Evolutionary conservation across 2,797 vertebrate species (phyloP), one percentile per base, ranked within the genome.

Genomic region (Tenualosa thibaudeaui): DNA sequence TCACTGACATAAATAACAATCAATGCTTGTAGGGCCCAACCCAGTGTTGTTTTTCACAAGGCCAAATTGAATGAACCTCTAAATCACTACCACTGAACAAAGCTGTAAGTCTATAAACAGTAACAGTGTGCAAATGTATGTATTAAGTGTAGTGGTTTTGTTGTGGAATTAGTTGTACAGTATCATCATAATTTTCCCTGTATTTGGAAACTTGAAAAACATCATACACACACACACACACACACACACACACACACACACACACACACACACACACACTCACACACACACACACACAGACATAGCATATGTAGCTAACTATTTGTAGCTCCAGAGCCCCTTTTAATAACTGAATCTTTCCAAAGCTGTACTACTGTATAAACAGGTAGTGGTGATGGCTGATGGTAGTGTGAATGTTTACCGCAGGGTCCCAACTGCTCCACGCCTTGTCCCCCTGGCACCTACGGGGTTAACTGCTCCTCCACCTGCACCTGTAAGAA

Each of bases 401-500:
- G 22, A 82, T 65, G 46, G n/a, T 2, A 49, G 3, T 43, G n/a
- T 13, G 22, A 46, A 3, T 50, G 51, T 13, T 85, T 3, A 81
- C 82, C 90, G 81, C 92, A 99, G 98, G 97, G 95, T 83, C 86
- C 86, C 60, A 91, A 94, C 83, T 99, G 98, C 89, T 97, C 97
- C 4, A 89, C 89, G 17, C 89, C 95, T 0, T 99, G 98, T 89
- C 93, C 94, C 10, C 84, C 85, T 49, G 97, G 97, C 31, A 96
- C 93, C 0, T 94, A 98, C 0, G 98, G 98, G 26, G 89, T 94
- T n/a, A 98, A 98, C 91, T 99, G 98, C 89, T 97, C 97, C 0
- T 97, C 97, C 12, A 46, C 22, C 65, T 99, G 98, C 87, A 93
- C 88, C 89, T 99, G 98, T 90, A 97, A 97, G 92, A 99, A 99